Percentiles rank a stretch among this genome's conserved stretches.
phyloP scores from a whole-genome alignment of 2,797 vertebrate genomes.

The Micromesistius poutassou region DNA sequence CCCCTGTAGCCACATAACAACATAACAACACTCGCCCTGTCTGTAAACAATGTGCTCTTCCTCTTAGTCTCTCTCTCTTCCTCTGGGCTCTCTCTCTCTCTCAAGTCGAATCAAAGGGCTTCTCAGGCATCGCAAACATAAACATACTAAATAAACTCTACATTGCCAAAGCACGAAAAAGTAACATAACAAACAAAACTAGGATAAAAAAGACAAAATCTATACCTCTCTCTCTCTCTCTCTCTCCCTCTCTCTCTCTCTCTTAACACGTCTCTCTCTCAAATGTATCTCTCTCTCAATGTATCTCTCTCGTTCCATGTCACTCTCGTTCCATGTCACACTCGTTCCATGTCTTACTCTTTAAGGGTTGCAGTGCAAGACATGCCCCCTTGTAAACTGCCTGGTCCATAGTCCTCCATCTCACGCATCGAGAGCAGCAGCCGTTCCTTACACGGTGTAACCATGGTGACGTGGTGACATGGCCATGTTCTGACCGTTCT shows the following conservation, averaged over 20 bases:
- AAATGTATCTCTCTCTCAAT: neutral
- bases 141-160: neutral
- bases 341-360: constrained; percentile 5
- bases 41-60: neutral
- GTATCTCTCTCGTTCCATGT: neutral
- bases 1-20: neutral
- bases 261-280: too few species aligned
- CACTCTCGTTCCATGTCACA: neutral
- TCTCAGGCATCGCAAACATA: neutral
- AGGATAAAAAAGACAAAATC: neutral
- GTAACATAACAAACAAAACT: neutral
- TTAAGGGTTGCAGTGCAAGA: neutral
- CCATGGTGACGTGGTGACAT: too few species aligned
- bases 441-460: too few species aligned
- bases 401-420: too few species aligned
- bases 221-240: neutral
- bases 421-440: too few species aligned
- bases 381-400: too few species aligned
- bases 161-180: neutral
- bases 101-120: neutral
- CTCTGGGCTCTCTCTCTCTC: neutral
- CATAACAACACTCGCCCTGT: neutral
- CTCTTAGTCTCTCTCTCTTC: neutral
- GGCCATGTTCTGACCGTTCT: too few species aligned
- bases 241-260: too few species aligned